Percentiles rank a stretch among this genome's conserved stretches.
Evolutionary conservation across 2,797 vertebrate genomes (phyloP).

Genomic region (Pseudochromis fuscus): DNA sequence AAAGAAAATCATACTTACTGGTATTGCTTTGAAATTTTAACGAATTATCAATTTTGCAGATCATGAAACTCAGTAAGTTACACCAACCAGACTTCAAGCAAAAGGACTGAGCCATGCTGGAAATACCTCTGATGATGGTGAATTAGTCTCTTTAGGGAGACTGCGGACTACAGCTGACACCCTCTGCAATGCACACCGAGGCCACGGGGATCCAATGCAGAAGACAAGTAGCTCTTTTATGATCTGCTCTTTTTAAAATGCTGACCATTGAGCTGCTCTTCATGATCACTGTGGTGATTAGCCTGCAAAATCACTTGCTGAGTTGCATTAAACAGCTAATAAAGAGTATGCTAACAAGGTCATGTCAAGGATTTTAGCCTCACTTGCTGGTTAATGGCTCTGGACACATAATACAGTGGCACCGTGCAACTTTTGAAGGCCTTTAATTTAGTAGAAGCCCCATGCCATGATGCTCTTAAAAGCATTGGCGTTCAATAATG

Average conservation of each 20-base stretch:
- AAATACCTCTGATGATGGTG: conserved; percentile 32
- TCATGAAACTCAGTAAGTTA: too few species aligned
- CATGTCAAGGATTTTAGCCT: conserved; percentile 60
- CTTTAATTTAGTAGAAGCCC: conserved; percentile 53
- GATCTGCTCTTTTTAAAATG: conserved; percentile 24
- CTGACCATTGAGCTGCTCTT: conserved; percentile 24
- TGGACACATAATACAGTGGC: conserved; percentile 65
- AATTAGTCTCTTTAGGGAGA: conserved; percentile 19
- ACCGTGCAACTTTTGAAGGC: conserved; percentile 62
- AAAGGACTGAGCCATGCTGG: too few species aligned
- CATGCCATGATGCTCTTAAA: conserved; percentile 55
- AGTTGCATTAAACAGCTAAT: conserved; percentile 66
- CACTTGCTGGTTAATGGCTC: conserved; percentile 63
- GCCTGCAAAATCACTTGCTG: conserved; percentile 43
- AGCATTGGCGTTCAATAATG: conserved; percentile 71
- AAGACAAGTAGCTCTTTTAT: conserved; percentile 11
- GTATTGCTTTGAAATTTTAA: background rate
- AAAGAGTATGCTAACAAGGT: conserved; percentile 67
- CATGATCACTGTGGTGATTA: conserved; percentile 28
- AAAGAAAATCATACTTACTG: background rate
- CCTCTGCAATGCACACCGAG: conserved; percentile 2
- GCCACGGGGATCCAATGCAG: background rate
- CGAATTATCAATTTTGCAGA: background rate
- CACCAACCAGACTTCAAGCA: too few species aligned
- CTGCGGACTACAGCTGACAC: conserved; percentile 6